Evolutionary conservation across 2,113 vertebrate genomes (phyloP).

Genomic region (Perca schrenkii): DNA sequence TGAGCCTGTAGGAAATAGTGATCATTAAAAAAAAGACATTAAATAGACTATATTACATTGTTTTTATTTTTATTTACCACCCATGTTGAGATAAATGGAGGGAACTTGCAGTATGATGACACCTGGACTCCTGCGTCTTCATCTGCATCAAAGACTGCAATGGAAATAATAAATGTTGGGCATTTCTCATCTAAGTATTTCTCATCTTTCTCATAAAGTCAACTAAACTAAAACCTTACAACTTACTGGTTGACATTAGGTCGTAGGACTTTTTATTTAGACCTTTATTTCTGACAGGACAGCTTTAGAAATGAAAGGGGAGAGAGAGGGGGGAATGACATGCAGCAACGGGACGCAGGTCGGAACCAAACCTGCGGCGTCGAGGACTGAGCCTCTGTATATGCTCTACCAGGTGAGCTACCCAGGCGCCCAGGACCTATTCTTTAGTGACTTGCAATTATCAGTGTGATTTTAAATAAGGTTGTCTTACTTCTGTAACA

Average conservation of each 20-base stretch:
- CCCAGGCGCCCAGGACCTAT: neutral
- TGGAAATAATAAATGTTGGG: neutral
- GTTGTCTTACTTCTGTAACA: neutral
- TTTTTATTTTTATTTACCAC: neutral
- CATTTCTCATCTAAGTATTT: too few species aligned
- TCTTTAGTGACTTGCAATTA: neutral
- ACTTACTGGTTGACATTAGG: neutral
- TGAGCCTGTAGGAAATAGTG: neutral
- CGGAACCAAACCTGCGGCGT: too few species aligned
- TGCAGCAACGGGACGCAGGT: too few species aligned
- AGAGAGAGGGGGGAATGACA: too few species aligned
- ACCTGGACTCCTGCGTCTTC: neutral
- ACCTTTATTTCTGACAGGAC: too few species aligned
- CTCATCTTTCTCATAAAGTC: neutral
- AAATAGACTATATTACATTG: neutral
- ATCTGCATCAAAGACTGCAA: neutral
- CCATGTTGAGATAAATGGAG: neutral
- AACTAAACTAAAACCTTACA: neutral
- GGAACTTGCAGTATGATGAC: neutral
- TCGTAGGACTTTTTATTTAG: neutral
- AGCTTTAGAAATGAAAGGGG: too few species aligned
- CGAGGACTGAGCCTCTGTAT: too few species aligned
- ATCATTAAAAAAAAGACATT: neutral
- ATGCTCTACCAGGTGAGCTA: too few species aligned
- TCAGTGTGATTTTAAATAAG: constrained; percentile 24